Percentiles rank a stretch among this genome's conserved stretches.
These are phyloP conservation scores for Empidonax traillii DNA, from an alignment of 2,113 vertebrate genomes.

Conservation along the genomic window DNA sequence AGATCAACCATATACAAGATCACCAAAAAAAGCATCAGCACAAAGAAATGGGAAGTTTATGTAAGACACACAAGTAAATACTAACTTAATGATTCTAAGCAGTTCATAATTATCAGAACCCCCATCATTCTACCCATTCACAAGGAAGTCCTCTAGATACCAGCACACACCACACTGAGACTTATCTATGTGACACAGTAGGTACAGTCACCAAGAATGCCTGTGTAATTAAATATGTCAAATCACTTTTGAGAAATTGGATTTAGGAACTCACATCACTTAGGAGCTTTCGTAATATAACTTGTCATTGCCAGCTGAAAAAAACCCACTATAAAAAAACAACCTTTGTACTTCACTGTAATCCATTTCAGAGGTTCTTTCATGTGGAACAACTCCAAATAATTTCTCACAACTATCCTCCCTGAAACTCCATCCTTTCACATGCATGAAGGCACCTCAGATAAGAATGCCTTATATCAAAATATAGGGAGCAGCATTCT, in stretches of 20 bases:
- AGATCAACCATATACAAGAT: not conserved
- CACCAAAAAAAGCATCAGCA: not conserved
- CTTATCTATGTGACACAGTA: not conserved
- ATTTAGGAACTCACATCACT: not conserved
- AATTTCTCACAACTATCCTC: not conserved
- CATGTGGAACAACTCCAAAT: not conserved
- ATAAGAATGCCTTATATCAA: not conserved
- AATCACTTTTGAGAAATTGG: not conserved
- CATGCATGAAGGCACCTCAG: not conserved
- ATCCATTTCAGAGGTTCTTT: slow-evolving; percentile 22
- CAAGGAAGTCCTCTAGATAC: not conserved
- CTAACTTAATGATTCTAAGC: not conserved
- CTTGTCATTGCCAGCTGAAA: not conserved
- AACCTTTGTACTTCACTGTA: slow-evolving; percentile 30
- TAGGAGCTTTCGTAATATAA: not conserved
- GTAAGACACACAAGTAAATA: not conserved
- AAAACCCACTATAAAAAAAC: slow-evolving; percentile 31
- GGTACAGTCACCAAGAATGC: not conserved
- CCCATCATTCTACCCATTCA: not conserved
- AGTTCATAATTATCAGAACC: not conserved
- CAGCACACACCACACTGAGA: not conserved
- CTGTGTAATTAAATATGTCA: not conserved
- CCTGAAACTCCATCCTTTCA: not conserved
- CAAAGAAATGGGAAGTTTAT: not conserved
- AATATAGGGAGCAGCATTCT: not conserved